Evolutionary conservation across 2,113 vertebrate species (phyloP).

Genomic region (Mungos mungo): DNA sequence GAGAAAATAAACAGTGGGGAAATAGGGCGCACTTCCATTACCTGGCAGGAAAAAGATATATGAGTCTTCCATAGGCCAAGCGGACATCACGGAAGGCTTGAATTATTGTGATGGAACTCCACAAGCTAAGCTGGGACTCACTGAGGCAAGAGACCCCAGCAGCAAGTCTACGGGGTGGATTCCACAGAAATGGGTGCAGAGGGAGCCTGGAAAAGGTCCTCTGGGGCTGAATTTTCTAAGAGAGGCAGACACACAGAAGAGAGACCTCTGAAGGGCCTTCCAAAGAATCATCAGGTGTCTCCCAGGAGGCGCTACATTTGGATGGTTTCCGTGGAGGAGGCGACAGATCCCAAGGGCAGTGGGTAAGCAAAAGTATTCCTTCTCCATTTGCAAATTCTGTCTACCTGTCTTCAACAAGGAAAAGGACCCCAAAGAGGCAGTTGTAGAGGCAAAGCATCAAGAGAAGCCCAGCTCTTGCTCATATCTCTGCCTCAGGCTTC

Average conservation of each 20-base stretch:
- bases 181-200: background rate
- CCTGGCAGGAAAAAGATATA: background rate
- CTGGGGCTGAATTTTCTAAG: background rate
- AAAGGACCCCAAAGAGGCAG: background rate
- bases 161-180: background rate
- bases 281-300: background rate
- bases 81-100: background rate
- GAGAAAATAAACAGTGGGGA: background rate
- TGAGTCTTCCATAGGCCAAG: background rate
- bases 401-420: background rate
- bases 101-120: background rate
- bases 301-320: background rate
- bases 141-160: background rate
- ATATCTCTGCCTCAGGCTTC: background rate
- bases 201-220: background rate
- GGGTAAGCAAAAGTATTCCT: background rate
- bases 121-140: background rate
- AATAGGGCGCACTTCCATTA: background rate
- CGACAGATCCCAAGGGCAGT: background rate
- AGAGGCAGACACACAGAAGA: background rate
- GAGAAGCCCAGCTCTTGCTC: background rate
- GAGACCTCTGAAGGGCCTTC: background rate
- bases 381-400: background rate
- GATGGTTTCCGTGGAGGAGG: background rate
- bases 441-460: accelerated